These are phyloP conservation scores for Oeneis ivallda DNA, from an alignment of 2,888 invertebrate species.

Conservation along the genomic window DNA sequence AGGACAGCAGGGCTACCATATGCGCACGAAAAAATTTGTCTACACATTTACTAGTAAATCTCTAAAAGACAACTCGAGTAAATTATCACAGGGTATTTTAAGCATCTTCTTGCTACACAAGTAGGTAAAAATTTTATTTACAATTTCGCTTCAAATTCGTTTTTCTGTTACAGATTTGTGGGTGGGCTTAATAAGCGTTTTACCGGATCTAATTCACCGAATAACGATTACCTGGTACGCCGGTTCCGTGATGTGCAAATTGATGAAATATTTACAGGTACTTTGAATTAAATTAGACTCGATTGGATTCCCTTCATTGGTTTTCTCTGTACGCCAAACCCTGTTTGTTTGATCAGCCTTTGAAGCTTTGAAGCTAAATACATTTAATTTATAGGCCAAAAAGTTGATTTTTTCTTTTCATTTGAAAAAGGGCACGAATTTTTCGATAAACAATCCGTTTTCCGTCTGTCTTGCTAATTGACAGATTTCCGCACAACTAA, in stretches of 20 bases:
- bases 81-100: no score
- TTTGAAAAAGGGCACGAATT: no score
- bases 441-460: no score
- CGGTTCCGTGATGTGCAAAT: conserved; percentile 92
- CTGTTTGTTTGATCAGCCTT: background rate
- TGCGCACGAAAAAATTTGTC: no score
- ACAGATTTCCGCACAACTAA: no score
- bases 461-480: no score
- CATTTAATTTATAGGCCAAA: background rate
- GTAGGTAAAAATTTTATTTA: background rate
- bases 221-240: conserved; percentile 95
- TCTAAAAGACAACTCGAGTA: no score
- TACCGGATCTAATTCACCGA: conserved; percentile 94
- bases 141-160: conserved; percentile 8
- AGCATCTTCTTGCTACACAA: no score
- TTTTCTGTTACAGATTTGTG: conserved; percentile 86
- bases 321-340: background rate
- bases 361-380: background rate
- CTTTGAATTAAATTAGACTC: conserved; percentile 2
- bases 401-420: no score
- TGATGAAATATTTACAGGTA: conserved; percentile 92
- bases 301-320: conserved; percentile 9
- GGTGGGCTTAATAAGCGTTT: conserved; percentile 93
- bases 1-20: no score
- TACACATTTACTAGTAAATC: no score